Conservation (phyloP, 2,113 vertebrate genomes). For the Gobiocypris rarus region DNA sequence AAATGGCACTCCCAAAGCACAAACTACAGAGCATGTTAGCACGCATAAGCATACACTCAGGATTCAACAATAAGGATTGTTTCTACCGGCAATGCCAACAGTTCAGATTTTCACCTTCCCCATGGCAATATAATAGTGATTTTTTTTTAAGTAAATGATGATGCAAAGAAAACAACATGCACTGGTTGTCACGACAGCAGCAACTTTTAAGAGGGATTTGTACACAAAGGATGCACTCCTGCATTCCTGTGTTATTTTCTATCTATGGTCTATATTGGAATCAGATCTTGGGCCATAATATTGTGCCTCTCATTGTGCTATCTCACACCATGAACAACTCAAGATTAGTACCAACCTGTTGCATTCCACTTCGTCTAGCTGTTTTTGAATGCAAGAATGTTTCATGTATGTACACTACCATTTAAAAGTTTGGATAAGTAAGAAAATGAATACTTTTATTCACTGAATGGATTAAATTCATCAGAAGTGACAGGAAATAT, state of each 20-base stretch:
- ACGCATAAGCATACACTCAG: conserved; percentile 36
- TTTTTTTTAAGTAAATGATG: background rate
- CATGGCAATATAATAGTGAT: background rate
- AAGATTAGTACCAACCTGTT: background rate
- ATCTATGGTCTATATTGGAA: background rate
- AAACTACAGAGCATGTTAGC: conserved; percentile 4
- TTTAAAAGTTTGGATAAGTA: too few species aligned
- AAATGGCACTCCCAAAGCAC: conserved; percentile 42
- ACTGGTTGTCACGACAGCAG: background rate
- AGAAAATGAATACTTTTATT: background rate
- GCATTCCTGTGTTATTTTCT: background rate
- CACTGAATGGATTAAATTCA: background rate
- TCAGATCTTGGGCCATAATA: background rate
- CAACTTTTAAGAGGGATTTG: background rate
- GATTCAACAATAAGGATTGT: conserved; percentile 24
- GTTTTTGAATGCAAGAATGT: too few species aligned
- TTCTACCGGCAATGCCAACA: background rate
- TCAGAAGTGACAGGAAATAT: background rate
- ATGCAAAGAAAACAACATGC: background rate
- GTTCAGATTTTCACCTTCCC: background rate
- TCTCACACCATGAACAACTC: background rate
- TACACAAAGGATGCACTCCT: background rate
- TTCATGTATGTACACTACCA: too few species aligned
- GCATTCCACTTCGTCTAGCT: background rate
- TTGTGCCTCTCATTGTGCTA: background rate